Base-by-base conservation (phyloP, 2,888 invertebrate genomes). In the Scaptomyza polygonia region DNA sequence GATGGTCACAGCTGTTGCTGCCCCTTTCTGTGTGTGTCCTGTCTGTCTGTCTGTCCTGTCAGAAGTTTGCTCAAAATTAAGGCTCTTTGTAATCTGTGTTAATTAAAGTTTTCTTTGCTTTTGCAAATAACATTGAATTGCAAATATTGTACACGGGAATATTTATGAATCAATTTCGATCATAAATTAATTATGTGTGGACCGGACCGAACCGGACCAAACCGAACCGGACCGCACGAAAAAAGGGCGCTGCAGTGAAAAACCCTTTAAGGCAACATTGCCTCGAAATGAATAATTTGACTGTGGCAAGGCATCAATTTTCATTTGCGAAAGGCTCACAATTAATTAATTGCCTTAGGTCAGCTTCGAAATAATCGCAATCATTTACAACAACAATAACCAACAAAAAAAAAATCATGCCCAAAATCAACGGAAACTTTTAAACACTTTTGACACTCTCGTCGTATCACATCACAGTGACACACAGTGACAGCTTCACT, bases 91-190 rank as follows among this genome's bases (percentile, higher is more conserved):
- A 36, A 49, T 49, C 34, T 36, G 49, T 36, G 49, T 49, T 49
- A 49, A 49, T 49, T 43, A 43, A 43, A 43, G 42, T 43, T 25
- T 36, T n/a, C 49, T 12, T 36, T 21, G 34, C 11, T 16, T 14
- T 16, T 39, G 6, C 36, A 40, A 40, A 39, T 9, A 14, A 36
- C 45, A 45, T 27, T 45, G 45, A 55, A 45, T 34, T 45, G 25
- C 44, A 55, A 77, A 68, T 65, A 43, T 55, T 39, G 39, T 39
- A 39, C 9, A 39, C 9, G 39, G 70, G 74, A 74, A 74, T 78
- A 76, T 74, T 76, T 78, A 78, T 76, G 75, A 78, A 76, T 76
- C 79, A 75, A 78, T 78, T 76, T 66, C 66, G 71, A 74, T 78
- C 49, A 49, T 49, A 49, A 49, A 49, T 49, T 49, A 49, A 49